Conservation (phyloP, 2,888 invertebrate species). For the Neocrepidodera transversa region DNA sequence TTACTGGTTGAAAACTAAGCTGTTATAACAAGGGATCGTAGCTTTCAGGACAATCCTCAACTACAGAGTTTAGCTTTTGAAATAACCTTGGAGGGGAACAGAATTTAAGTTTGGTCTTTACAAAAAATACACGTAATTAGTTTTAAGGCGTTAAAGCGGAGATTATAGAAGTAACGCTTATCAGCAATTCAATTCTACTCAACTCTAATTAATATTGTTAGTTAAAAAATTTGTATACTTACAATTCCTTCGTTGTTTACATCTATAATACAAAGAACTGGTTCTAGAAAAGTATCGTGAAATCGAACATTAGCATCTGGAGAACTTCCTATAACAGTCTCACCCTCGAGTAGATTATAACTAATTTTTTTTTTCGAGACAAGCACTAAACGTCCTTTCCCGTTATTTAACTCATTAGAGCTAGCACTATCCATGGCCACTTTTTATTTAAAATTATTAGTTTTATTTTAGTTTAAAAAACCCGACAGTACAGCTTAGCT, state of each 20-base stretch:
- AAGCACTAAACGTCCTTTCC: slow-evolving; percentile 31
- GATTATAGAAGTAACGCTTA: background rate
- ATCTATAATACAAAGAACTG: slow-evolving; percentile 39
- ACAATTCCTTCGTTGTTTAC: slow-evolving; percentile 41
- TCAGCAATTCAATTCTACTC: too few relatives aligned
- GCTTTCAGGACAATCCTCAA: too few relatives aligned
- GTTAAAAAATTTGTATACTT: too few relatives aligned
- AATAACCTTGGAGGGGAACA: background rate
- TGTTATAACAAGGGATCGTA: too few relatives aligned
- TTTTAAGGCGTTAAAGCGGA: background rate
- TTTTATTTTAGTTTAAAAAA: too few relatives aligned
- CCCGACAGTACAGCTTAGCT: too few relatives aligned
- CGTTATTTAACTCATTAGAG: slow-evolving; percentile 17
- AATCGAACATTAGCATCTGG: slow-evolving; percentile 42
- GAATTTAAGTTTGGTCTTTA: background rate
- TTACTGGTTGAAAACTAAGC: too few relatives aligned
- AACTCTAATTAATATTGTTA: too few relatives aligned
- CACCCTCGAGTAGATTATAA: slow-evolving; percentile 34
- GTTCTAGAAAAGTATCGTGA: slow-evolving; percentile 28
- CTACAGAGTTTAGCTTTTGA: too few relatives aligned
- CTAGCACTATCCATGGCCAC: too few relatives aligned
- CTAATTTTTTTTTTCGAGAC: slow-evolving; percentile 35
- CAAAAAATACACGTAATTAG: background rate
- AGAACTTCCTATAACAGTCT: slow-evolving; percentile 40
- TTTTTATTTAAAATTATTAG: too few relatives aligned